Percentiles rank a stretch among this genome's conserved stretches.
phyloP scores from a whole-genome alignment of 1,140 invertebrate genomes.

The Calliphora vicina region DNA sequence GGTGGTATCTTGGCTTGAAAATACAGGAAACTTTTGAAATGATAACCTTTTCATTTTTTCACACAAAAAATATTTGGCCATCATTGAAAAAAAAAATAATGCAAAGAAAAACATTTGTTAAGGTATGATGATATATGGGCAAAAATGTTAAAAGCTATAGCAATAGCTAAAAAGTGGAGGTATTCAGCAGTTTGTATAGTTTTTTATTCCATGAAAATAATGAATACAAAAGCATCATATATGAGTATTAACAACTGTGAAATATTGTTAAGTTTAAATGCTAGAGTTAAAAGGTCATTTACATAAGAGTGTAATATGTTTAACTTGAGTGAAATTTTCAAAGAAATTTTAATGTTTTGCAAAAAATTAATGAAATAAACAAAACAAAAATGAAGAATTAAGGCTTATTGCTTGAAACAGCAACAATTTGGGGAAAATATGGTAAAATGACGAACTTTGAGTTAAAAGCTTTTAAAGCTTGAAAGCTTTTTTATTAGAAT shows the following conservation, averaged over 20 bases:
- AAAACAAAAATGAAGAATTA: no score
- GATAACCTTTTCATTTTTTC: neutral
- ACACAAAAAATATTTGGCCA: neutral
- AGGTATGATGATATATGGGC: neutral
- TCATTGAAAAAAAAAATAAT: no score
- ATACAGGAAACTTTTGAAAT: neutral
- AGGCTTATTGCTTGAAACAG: neutral
- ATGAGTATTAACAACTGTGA: neutral
- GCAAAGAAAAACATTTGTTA: neutral
- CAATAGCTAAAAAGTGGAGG: neutral
- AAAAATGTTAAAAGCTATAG: neutral
- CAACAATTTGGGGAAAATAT: neutral
- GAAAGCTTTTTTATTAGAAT: no score
- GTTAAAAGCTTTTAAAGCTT: no score
- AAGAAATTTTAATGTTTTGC: no score
- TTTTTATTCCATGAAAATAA: neutral
- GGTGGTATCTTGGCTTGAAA: neutral
- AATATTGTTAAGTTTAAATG: neutral
- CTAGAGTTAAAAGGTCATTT: neutral
- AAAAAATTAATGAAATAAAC: no score
- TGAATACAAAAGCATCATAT: neutral
- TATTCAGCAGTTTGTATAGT: neutral
- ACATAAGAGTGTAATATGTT: slow-evolving; percentile 9
- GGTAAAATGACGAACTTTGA: no score
- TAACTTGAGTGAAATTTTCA: neutral